Conservation (phyloP, 2,797 vertebrate species). For the Cynopterus sphinx region DNA sequence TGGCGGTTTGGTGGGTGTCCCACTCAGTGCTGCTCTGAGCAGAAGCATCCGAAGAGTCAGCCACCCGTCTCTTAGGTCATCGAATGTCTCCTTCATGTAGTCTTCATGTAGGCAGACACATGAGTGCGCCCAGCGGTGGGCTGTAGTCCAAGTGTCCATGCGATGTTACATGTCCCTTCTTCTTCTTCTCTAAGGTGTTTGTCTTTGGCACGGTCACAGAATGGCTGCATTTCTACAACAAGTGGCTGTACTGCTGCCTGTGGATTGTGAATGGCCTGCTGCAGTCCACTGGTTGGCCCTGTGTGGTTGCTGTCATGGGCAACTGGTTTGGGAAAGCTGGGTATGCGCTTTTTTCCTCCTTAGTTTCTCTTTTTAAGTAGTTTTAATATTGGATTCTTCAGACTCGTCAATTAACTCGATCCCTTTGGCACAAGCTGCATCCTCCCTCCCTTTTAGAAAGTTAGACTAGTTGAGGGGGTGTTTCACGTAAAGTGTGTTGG, state of each 20-base stretch:
- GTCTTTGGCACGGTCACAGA: slow-evolving; percentile 94
- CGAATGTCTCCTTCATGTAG: rapidly evolving
- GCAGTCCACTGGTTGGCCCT: slow-evolving; percentile 98
- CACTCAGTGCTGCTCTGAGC: background rate
- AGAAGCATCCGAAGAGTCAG: rapidly evolving
- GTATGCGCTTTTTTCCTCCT: slow-evolving; percentile 83
- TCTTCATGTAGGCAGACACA: background rate
- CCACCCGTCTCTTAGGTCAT: rapidly evolving
- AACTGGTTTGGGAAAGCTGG: slow-evolving; percentile 99
- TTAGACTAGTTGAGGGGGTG: background rate
- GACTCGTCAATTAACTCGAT: background rate
- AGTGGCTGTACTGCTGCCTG: slow-evolving; percentile 93
- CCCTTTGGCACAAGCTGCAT: background rate
- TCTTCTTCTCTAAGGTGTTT: slow-evolving; percentile 88
- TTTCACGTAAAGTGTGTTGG: rapidly evolving
- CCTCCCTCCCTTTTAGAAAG: background rate
- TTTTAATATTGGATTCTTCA: background rate
- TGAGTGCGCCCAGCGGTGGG: background rate
- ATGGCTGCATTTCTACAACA: slow-evolving; percentile 96
- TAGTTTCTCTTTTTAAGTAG: background rate
- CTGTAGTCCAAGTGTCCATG: background rate
- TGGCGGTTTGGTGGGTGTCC: background rate
- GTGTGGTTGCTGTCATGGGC: slow-evolving; percentile 97
- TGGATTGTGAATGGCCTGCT: slow-evolving; percentile 97
- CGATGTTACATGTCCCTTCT: background rate